A percentile compares a stretch with the other conserved stretches of the same genome.
Conservation (phyloP, 2,113 vertebrate genomes). For the Ancistrus triradiatus region DNA sequence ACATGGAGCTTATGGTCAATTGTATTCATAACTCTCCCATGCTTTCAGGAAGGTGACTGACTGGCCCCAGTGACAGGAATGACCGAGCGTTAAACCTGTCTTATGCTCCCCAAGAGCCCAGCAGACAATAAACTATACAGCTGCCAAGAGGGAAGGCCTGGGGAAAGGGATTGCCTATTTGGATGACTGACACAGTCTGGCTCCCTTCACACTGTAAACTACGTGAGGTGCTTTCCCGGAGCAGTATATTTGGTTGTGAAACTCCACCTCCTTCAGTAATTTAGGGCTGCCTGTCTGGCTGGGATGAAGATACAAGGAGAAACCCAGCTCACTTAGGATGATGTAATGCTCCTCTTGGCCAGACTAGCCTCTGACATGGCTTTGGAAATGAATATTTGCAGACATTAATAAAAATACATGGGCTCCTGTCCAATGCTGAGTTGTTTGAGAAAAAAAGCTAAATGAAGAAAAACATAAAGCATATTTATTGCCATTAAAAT, state of each 20-base stretch:
- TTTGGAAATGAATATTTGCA: slow-evolving; percentile 36
- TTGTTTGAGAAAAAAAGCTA: slow-evolving; percentile 36
- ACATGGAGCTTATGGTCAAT: slow-evolving; percentile 10
- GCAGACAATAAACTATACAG: slow-evolving; percentile 24
- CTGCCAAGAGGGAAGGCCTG: slow-evolving; percentile 5
- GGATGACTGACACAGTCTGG: slow-evolving; percentile 36
- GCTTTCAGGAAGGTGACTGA: neutral
- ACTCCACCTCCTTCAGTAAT: slow-evolving; percentile 28
- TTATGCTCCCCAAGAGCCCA: slow-evolving; percentile 25
- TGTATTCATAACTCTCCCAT: slow-evolving; percentile 2
- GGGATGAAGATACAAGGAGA: neutral
- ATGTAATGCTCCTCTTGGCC: slow-evolving; percentile 3
- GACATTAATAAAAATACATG: too few species aligned
- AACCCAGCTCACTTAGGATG: slow-evolving; percentile 36
- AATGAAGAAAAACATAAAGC: slow-evolving; percentile 12
- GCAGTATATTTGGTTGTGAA: slow-evolving; percentile 34
- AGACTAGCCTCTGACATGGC: slow-evolving; percentile 1
- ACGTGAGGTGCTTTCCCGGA: slow-evolving; percentile 29
- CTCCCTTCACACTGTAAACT: slow-evolving; percentile 32
- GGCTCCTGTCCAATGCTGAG: too few species aligned
- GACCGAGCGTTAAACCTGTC: slow-evolving; percentile 26
- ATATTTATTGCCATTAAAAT: slow-evolving; percentile 42
- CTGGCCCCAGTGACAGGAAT: slow-evolving; percentile 24
- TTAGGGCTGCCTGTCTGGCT: slow-evolving; percentile 20
- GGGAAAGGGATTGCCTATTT: slow-evolving; percentile 37